phyloP scores from a whole-genome alignment of 2,113 vertebrate species.

The Neotoma lepida region DNA sequence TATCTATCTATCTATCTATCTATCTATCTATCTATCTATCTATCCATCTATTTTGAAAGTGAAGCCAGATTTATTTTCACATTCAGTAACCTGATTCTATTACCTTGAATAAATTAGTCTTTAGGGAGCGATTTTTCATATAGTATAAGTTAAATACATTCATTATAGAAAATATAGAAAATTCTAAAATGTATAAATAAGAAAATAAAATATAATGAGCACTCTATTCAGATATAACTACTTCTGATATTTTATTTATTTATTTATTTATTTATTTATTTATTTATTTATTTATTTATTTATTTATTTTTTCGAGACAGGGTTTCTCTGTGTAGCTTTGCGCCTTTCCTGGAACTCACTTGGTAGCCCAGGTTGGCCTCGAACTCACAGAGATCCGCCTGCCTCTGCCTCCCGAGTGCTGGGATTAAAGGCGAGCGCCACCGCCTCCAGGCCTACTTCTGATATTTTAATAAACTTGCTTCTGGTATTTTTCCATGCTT shows the following conservation, averaged over 20 bases:
- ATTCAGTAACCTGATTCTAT: conserved; percentile 70
- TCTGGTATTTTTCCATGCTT: not conserved
- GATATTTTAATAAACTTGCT: conserved; percentile 39
- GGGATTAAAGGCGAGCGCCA: too few species aligned
- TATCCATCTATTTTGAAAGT: conserved; percentile 37
- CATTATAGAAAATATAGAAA: conserved; percentile 44
- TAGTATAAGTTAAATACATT: conserved; percentile 42
- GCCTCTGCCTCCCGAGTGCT: too few species aligned
- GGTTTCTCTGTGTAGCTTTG: too few species aligned
- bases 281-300: too few species aligned
- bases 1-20: too few species aligned
- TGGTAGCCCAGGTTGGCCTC: too few species aligned
- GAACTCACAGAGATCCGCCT: too few species aligned
- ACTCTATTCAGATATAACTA: conserved; percentile 31
- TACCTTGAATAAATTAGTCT: conserved; percentile 73
- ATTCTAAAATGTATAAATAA: conserved; percentile 52
- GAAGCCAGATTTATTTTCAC: conserved; percentile 75
- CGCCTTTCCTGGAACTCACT: too few species aligned
- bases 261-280: too few species aligned
- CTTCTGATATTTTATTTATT: conserved; percentile 49
- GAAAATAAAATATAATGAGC: conserved; percentile 50
- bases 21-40: too few species aligned
- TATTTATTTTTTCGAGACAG: too few species aligned
- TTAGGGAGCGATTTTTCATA: conserved; percentile 45
- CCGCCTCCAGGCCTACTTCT: too few species aligned